phyloP scores from a whole-genome alignment of 2,113 vertebrate genomes.

The Agapornis roseicollis region DNA sequence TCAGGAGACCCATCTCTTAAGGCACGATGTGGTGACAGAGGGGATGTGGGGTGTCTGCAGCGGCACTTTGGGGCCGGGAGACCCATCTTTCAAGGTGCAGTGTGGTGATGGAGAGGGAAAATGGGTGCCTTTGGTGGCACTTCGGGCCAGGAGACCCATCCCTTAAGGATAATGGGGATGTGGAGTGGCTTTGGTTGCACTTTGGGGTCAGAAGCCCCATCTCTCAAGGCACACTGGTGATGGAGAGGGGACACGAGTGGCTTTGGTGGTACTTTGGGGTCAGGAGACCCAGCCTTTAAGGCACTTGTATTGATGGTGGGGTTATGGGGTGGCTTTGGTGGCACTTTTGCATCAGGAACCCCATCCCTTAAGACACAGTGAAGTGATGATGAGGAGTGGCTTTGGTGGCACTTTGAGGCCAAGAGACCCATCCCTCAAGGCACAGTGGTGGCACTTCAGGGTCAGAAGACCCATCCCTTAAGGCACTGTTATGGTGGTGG shows the following conservation, averaged over 20 bases:
- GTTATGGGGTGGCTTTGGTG: too few relatives aligned
- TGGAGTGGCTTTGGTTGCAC: neutral
- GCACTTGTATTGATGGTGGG: neutral
- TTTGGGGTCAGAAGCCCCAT: neutral
- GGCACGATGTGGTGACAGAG: neutral
- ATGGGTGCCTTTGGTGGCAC: neutral
- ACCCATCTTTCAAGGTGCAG: neutral
- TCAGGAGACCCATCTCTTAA: neutral
- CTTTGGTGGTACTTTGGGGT: neutral
- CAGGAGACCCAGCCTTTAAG: neutral
- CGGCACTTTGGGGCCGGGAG: too few relatives aligned
- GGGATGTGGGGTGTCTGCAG: too few relatives aligned
- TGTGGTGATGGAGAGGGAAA: neutral
- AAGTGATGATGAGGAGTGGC: neutral
- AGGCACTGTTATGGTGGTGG: fast-evolving
- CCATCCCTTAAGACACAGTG: too few relatives aligned
- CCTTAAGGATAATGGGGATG: neutral
- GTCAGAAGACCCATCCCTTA: neutral
- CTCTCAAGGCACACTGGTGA: neutral
- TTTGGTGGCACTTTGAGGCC: neutral
- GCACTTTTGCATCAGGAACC: too few relatives aligned
- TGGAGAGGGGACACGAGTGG: neutral
- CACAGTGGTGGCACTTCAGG: neutral
- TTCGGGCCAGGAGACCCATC: neutral
- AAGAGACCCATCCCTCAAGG: neutral